Percentiles rank a stretch among this genome's conserved stretches.
These are phyloP conservation scores for Rhagium mordax DNA, from an alignment of 2,888 invertebrate species.

Conservation along the genomic window DNA sequence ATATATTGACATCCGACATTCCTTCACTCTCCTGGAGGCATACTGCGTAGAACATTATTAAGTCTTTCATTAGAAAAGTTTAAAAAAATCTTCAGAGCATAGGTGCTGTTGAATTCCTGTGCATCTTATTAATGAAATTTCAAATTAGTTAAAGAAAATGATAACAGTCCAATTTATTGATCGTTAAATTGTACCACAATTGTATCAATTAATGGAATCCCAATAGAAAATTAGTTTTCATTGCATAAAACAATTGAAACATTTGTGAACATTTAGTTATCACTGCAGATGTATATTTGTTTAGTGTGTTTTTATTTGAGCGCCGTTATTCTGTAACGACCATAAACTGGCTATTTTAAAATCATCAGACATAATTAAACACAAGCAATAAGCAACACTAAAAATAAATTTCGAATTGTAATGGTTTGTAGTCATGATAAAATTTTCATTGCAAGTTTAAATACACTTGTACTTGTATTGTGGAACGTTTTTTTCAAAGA, in stretches of 20 bases:
- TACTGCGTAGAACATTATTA: too few species aligned
- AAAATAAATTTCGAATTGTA: slow-evolving; percentile 1
- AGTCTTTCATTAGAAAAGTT: too few species aligned
- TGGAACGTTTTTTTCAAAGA: too few species aligned
- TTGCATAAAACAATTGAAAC: not conserved
- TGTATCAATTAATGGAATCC: not conserved
- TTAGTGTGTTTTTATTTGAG: slow-evolving; percentile 3
- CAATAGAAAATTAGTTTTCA: not conserved
- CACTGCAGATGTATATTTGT: not conserved
- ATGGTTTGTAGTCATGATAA: not conserved
- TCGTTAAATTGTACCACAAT: not conserved
- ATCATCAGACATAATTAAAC: slow-evolving; percentile 2
- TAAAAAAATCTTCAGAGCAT: too few species aligned
- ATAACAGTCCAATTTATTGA: not conserved
- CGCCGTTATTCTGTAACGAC: not conserved
- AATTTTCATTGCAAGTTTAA: too few species aligned
- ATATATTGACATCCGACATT: too few species aligned
- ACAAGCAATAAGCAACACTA: not conserved
- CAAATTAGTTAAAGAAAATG: too few species aligned
- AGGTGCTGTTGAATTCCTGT: too few species aligned
- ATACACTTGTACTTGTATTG: too few species aligned
- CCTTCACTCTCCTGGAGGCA: too few species aligned
- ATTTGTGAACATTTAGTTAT: not conserved
- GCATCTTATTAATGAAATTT: too few species aligned
- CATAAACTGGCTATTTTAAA: slow-evolving; percentile 10